These are phyloP conservation scores for Colletes gigas DNA, from an alignment of 1,140 invertebrate genomes.

Conservation along the genomic window DNA sequence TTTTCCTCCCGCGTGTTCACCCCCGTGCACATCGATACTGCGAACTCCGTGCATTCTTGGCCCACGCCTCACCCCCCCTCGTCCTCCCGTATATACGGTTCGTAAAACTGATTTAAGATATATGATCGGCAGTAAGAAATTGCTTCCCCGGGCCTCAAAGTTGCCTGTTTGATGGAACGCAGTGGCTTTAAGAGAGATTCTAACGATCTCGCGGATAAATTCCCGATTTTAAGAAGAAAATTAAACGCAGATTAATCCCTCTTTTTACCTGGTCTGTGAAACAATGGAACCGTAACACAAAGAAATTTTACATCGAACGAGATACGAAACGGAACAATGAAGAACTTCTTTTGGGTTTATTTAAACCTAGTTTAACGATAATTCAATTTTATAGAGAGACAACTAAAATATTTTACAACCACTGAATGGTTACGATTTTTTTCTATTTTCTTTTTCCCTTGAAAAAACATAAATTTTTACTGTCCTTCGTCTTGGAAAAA, in stretches of 20 bases:
- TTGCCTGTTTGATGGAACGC: constrained; percentile 39
- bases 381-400: too few relatives aligned
- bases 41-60: constrained; percentile 38
- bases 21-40: constrained; percentile 55
- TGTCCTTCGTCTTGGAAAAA: too few relatives aligned
- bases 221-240: constrained; percentile 21
- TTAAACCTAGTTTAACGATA: too few relatives aligned
- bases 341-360: too few relatives aligned
- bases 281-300: not conserved
- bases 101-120: constrained; percentile 61
- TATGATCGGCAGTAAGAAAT: constrained; percentile 49
- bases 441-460: too few relatives aligned
- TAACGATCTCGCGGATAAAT: constrained; percentile 32
- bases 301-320: too few relatives aligned
- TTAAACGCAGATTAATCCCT: constrained; percentile 35
- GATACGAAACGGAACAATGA: too few relatives aligned
- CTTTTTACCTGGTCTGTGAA: not conserved
- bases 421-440: too few relatives aligned
- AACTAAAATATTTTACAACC: too few relatives aligned
- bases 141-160: constrained; percentile 20
- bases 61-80: not conserved
- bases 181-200: not conserved
- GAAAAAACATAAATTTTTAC: too few relatives aligned
- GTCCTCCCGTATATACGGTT: constrained; percentile 16
- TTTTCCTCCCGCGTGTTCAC: constrained; percentile 7